phyloP scores from a whole-genome alignment of 2,113 vertebrate genomes.

The Miniopterus natalensis region DNA sequence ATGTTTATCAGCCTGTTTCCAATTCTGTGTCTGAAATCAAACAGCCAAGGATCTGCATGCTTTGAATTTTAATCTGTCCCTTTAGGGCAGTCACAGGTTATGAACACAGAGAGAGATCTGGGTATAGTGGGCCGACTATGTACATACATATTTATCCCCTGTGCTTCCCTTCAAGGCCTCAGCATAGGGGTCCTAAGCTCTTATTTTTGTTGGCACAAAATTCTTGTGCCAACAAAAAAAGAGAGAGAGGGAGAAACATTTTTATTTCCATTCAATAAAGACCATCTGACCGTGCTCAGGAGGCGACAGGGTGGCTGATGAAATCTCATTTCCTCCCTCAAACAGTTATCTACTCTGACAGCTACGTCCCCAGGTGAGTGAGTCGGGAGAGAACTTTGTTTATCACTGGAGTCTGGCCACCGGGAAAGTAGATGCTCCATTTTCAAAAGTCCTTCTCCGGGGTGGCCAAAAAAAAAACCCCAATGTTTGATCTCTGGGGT shows the following conservation, averaged over 20 bases:
- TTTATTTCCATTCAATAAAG: constrained; percentile 57
- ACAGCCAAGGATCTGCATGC: constrained; percentile 79
- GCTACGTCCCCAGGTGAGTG: constrained; percentile 34
- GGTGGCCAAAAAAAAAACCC: constrained; percentile 51
- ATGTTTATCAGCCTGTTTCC: constrained; percentile 81
- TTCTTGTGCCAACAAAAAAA: constrained; percentile 47
- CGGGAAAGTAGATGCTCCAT: constrained; percentile 11
- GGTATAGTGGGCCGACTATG: constrained; percentile 34
- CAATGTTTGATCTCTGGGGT: neutral
- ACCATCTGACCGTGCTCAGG: constrained; percentile 32
- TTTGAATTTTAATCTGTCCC: constrained; percentile 87
- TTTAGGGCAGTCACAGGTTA: constrained; percentile 81
- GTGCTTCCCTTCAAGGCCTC: constrained; percentile 50
- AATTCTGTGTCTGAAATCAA: constrained; percentile 86
- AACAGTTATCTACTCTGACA: constrained; percentile 59
- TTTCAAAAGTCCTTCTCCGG: constrained; percentile 40
- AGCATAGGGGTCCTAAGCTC: constrained; percentile 21
- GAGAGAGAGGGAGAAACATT: neutral
- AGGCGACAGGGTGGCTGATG: neutral
- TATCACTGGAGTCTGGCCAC: constrained; percentile 33
- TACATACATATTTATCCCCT: constrained; percentile 62
- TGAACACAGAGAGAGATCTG: constrained; percentile 78
- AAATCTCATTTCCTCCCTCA: constrained; percentile 45
- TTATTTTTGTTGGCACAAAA: constrained; percentile 70
- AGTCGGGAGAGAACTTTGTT: constrained; percentile 43